These are phyloP conservation scores for Pandion haliaetus DNA, from an alignment of 2,113 vertebrate genomes.

Conservation along the genomic window DNA sequence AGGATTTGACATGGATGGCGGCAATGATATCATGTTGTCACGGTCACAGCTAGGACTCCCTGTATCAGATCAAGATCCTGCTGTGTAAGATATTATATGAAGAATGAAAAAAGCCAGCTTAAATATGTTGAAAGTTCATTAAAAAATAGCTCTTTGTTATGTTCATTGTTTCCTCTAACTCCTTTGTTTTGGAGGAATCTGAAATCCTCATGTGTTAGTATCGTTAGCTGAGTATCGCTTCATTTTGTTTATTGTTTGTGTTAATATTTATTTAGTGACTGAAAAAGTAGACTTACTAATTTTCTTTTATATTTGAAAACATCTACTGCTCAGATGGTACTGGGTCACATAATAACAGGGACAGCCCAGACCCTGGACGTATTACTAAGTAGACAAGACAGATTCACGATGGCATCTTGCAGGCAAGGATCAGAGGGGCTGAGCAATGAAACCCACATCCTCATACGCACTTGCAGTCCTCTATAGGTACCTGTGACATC, in stretches of 20 bases:
- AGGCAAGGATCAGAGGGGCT: not conserved
- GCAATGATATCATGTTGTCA: not conserved
- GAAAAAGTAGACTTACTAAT: not conserved
- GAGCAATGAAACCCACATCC: not conserved
- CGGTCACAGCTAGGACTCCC: not conserved
- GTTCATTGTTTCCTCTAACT: not conserved
- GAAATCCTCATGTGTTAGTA: not conserved
- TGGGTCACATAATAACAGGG: not conserved
- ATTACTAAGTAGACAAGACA: not conserved
- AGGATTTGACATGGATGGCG: not conserved
- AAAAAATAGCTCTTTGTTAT: not conserved
- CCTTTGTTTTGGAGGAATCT: not conserved
- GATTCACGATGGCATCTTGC: not conserved
- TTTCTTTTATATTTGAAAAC: not conserved
- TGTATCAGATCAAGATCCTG: not conserved
- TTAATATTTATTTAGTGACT: not conserved
- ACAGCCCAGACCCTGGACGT: not conserved
- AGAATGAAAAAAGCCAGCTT: not conserved
- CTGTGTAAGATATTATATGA: not conserved
- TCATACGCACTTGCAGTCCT: not conserved
- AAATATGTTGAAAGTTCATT: not conserved
- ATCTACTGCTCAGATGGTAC: not conserved
- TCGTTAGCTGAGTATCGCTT: not conserved
- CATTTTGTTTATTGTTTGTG: not conserved
- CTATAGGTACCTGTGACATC: not conserved